Base-by-base conservation (phyloP, 2,888 invertebrate genomes). In the Drosophila neotestacea region DNA sequence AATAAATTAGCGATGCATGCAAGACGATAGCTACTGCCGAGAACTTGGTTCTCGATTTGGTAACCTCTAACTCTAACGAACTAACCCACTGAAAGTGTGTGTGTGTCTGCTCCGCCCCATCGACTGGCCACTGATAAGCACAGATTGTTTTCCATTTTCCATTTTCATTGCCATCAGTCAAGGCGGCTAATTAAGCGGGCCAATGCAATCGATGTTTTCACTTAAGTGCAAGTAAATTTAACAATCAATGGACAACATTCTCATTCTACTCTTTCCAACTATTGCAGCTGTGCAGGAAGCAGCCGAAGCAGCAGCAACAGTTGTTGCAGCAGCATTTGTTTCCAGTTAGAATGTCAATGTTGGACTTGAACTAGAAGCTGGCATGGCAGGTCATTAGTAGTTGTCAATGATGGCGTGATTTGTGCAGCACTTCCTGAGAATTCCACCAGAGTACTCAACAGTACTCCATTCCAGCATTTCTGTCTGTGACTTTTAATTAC, bases 1-100 rank as follows among this genome's bases (percentile, higher is more conserved):
- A 72, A 86, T 86, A 86, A 86, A 86, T 86, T 88, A 77, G 74
- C 76, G 87, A 83, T 85, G 84, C 84, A 85, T 85, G 86, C 84
- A 71, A 88, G 76, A 82, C 77, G 85, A 88, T 89, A 69, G 79
- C 69, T 50, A 39, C 70, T 44, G 32, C 62, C 46, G 22, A 22
- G 22, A 22, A 22, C 22, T 58, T 61, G 32, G 59, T 36, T 13
- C 36, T 48, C 30, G 50, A 30, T 51, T 58, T 41, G 22, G 42
- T 27, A 42, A 27, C 13, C 36, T 38, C 36, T 22, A 47, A 55
- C 65, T 76, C 77, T 85, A 85, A 89, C 89, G 88, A 87, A 87
- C 70, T 81, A 52, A 52, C 61, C 62, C 85, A 70, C 82, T 70
- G 77, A 85, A 89, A 85, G 84, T 89, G 89, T 77, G 22, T 22